Evolutionary conservation across 23 tunicate genomes (phyloP).

Genomic region (Botrylloides violaceus): DNA sequence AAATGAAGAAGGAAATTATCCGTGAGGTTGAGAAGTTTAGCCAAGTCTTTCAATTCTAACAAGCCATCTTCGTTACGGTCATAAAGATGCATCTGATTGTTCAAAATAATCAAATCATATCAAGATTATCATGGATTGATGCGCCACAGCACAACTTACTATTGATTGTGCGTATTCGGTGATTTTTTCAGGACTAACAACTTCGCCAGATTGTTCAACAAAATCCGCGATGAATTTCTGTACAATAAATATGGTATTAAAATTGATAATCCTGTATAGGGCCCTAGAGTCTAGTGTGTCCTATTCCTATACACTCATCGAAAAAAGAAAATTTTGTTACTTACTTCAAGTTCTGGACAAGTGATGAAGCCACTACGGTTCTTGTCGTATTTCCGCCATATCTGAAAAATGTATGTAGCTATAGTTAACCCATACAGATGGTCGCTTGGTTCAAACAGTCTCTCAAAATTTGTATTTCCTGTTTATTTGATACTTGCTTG

Average conservation of each 20-base stretch:
- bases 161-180: conserved; percentile 65
- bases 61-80: conserved; percentile 58
- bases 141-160: too few species aligned
- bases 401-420: conserved; percentile 14
- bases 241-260: neutral
- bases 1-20: conserved; percentile 80
- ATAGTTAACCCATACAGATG: neutral
- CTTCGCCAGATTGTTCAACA: conserved; percentile 47
- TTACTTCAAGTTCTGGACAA: conserved; percentile 55
- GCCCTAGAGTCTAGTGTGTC: too few species aligned
- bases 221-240: conserved; percentile 72
- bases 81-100: conserved; percentile 51
- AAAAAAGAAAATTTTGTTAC: too few species aligned
- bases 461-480: too few species aligned
- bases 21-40: conserved; percentile 63
- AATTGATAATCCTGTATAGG: neutral
- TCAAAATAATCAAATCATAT: neutral
- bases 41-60: conserved; percentile 71
- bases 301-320: too few species aligned
- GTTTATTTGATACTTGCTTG: too few species aligned
- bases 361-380: conserved; percentile 55
- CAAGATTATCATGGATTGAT: too few species aligned
- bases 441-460: too few species aligned
- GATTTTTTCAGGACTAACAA: conserved; percentile 24
- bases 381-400: conserved; percentile 78